Percentiles rank a stretch among this genome's conserved stretches.
Evolutionary conservation across 2,888 invertebrate species (phyloP).

Genomic region (Leptopterna dolabrata): DNA sequence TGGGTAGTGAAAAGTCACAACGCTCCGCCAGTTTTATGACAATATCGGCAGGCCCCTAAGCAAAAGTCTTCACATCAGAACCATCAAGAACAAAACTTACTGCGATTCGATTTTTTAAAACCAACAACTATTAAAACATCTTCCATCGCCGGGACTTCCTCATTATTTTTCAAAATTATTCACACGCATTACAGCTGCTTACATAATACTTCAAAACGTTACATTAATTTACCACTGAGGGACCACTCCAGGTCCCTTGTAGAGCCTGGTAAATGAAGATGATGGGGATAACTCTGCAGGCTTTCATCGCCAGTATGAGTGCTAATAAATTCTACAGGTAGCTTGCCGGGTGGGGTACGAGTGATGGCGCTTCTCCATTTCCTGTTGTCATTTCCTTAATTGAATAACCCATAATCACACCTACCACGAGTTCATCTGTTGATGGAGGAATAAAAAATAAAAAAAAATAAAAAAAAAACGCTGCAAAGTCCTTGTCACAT

Average conservation of each 20-base stretch:
- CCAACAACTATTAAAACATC: too few relatives aligned
- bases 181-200: too few relatives aligned
- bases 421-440: too few relatives aligned
- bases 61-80: too few relatives aligned
- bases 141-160: too few relatives aligned
- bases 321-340: neutral
- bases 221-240: neutral
- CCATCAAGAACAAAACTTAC: neutral
- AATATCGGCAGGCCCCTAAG: constrained; percentile 15
- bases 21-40: neutral
- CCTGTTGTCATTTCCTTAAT: neutral
- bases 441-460: too few relatives aligned
- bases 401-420: neutral
- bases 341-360: neutral
- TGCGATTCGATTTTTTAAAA: too few relatives aligned
- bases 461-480: too few relatives aligned
- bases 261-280: neutral
- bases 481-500: too few relatives aligned
- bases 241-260: neutral
- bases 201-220: too few relatives aligned
- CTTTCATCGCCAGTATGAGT: neutral
- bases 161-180: too few relatives aligned
- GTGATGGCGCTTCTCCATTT: neutral
- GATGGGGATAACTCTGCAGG: neutral
- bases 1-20: neutral